These are phyloP conservation scores for Horisme vitalbata DNA, from an alignment of 2,888 invertebrate species.

Conservation along the genomic window DNA sequence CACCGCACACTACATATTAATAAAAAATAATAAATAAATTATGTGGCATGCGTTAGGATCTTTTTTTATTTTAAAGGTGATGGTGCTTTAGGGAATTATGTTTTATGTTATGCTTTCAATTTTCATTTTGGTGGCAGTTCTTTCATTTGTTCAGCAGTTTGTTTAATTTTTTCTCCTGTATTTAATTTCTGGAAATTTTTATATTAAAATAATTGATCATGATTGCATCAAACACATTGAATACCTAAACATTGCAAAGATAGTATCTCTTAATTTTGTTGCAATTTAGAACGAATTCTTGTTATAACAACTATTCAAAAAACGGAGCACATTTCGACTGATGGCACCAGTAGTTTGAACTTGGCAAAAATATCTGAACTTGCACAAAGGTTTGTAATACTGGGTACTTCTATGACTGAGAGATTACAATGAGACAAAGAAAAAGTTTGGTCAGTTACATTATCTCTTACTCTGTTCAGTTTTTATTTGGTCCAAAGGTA, in stretches of 20 bases:
- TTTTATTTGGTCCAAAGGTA: no score
- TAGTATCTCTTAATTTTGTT: background rate
- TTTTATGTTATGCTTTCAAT: background rate
- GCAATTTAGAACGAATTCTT: background rate
- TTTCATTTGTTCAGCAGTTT: no score
- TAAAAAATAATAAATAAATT: background rate
- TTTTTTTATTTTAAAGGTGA: background rate
- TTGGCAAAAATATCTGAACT: conserved; percentile 13
- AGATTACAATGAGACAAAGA: no score
- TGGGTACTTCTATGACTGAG: background rate
- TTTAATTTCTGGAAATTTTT: no score
- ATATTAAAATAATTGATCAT: no score
- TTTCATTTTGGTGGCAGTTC: background rate
- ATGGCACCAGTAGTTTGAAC: background rate
- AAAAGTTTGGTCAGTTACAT: no score
- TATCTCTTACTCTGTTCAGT: no score
- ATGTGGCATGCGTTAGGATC: background rate
- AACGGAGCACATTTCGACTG: background rate
- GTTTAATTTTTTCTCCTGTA: no score
- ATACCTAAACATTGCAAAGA: no score
- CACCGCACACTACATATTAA: background rate
- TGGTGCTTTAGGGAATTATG: background rate
- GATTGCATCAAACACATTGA: no score
- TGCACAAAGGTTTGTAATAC: background rate
- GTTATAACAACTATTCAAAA: background rate